Evolutionary conservation across 2,113 vertebrate species (phyloP).

Genomic region (Pteropus alecto): DNA sequence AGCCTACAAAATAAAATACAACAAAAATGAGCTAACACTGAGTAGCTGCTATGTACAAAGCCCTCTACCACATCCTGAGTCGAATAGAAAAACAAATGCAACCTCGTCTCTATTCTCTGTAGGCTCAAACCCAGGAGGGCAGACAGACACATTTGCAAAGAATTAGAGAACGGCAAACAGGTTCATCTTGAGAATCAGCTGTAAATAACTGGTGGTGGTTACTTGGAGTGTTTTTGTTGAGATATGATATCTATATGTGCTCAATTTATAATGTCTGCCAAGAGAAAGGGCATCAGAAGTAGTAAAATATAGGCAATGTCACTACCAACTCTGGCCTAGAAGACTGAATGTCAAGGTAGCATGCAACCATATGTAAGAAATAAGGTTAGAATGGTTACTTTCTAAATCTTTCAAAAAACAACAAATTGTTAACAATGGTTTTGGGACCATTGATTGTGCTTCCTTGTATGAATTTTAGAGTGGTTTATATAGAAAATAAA

Average conservation of each 20-base stretch:
- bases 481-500: neutral
- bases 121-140: neutral
- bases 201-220: neutral
- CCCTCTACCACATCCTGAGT: neutral
- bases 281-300: neutral
- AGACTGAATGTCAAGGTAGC: neutral
- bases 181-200: neutral
- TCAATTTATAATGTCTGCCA: neutral
- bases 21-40: neutral
- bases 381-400: neutral
- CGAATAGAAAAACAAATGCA: neutral
- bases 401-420: neutral
- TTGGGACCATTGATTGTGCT: neutral
- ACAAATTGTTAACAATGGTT: neutral
- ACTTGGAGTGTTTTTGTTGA: neutral
- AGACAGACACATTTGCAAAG: neutral
- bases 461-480: neutral
- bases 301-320: too few relatives aligned
- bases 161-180: neutral
- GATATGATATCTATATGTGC: neutral
- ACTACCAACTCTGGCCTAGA: neutral
- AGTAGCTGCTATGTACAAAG: neutral
- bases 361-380: neutral
- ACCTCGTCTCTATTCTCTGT: neutral
- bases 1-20: neutral